These are phyloP conservation scores for Aspidiotus rigidus DNA, from an alignment of 2,888 invertebrate species.

Conservation along the genomic window DNA sequence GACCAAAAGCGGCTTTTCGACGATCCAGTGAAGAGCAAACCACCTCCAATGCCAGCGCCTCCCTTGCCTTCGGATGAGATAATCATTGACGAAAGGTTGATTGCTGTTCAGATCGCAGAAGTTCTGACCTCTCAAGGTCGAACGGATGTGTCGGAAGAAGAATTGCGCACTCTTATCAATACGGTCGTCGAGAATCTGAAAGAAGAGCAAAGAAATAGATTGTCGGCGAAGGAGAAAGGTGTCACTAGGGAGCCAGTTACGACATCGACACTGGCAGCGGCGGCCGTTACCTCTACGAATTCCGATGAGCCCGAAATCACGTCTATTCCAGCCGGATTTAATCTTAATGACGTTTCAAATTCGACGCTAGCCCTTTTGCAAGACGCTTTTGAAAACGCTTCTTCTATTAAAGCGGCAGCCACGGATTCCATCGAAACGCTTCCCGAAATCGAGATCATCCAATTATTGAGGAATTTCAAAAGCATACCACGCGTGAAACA, in stretches of 20 bases:
- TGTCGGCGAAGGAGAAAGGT: not conserved
- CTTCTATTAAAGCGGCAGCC: conserved; percentile 15
- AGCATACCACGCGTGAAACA: conserved; percentile 72
- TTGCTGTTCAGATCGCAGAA: conserved; percentile 71
- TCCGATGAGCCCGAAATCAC: not conserved
- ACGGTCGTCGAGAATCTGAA: conserved; percentile 62
- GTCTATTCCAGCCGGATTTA: conserved; percentile 28
- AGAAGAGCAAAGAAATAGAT: conserved; percentile 41
- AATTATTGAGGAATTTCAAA: conserved; percentile 68
- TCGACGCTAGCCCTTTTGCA: conserved; percentile 37
- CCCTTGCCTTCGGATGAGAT: conserved; percentile 11
- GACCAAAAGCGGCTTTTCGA: no score
- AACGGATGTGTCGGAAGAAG: conserved; percentile 67
- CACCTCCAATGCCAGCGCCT: conserved; percentile 3
- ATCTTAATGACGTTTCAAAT: conserved; percentile 18
- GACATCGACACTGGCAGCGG: not conserved
- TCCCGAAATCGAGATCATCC: conserved; percentile 70
- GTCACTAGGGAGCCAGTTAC: not conserved
- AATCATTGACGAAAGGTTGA: conserved; percentile 63
- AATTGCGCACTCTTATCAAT: conserved; percentile 68
- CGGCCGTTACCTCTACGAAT: not conserved
- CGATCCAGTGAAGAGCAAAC: not conserved
- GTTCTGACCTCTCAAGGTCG: conserved; percentile 69
- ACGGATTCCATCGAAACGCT: conserved; percentile 55
- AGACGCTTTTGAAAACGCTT: conserved; percentile 39